Percentiles rank a stretch among this genome's conserved stretches.
Evolutionary conservation across 2,888 invertebrate species (phyloP).

Genomic region (Onthophagus sagittarius): DNA sequence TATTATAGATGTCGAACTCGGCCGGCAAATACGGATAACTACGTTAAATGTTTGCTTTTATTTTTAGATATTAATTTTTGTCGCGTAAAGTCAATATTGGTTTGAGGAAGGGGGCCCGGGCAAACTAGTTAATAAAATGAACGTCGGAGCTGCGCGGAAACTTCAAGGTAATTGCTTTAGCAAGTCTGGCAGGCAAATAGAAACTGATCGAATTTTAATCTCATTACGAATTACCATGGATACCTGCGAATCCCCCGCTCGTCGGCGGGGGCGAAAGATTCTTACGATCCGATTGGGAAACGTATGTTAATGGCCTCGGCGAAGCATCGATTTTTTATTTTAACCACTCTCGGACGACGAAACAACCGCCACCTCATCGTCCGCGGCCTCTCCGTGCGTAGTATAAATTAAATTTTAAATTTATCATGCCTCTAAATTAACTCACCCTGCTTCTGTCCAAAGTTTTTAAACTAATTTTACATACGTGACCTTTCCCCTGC

Average conservation of each 20-base stretch:
- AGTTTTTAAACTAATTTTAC: not conserved
- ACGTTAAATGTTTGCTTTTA: not conserved
- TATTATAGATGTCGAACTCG: not conserved
- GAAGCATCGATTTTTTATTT: not conserved
- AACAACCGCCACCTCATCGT: not conserved
- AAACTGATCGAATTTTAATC: constrained; percentile 12
- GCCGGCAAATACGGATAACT: not conserved
- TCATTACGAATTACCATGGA: constrained; percentile 1
- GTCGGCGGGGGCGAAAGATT: not conserved
- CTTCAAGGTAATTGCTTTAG: constrained; percentile 8
- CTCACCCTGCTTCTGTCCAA: not conserved
- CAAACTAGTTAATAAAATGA: not conserved
- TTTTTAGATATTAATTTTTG: not conserved
- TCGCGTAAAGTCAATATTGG: not conserved
- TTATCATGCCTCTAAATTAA: not conserved
- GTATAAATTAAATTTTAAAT: not conserved
- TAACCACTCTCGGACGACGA: not conserved
- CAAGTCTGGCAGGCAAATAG: constrained; percentile 10
- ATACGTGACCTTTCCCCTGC: not conserved
- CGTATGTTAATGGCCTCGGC: not conserved
- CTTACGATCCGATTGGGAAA: not conserved
- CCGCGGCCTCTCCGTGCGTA: not conserved
- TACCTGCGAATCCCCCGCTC: not conserved
- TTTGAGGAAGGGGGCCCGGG: not conserved
- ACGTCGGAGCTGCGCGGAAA: not conserved